These are phyloP conservation scores for Holacanthus passer DNA, from an alignment of 2,113 vertebrate genomes.

Conservation along the genomic window DNA sequence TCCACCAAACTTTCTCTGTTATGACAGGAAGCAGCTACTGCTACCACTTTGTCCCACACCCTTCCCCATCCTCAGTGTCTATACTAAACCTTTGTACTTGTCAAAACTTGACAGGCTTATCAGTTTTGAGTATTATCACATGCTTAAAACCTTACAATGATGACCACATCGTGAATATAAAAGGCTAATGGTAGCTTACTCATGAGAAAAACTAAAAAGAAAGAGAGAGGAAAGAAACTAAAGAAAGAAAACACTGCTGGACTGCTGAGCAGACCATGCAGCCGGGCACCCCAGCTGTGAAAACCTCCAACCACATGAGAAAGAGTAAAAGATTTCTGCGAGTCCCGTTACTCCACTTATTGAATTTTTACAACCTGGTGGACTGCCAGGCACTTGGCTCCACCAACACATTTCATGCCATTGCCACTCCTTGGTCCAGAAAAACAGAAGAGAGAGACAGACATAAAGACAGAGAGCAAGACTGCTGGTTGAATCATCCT, in stretches of 20 bases:
- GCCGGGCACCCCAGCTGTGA: constrained; percentile 63
- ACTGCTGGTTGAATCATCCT: constrained; percentile 54
- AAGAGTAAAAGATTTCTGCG: constrained; percentile 64
- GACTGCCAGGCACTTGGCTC: constrained; percentile 67
- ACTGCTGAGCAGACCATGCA: constrained; percentile 19
- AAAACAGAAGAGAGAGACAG: constrained; percentile 51
- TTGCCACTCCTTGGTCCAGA: constrained; percentile 54
- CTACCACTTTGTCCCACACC: background rate
- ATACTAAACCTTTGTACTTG: constrained; percentile 30
- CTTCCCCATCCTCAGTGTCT: background rate
- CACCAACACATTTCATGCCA: constrained; percentile 49
- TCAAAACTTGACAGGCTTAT: constrained; percentile 56
- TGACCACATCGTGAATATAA: background rate
- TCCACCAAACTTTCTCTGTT: constrained; percentile 9
- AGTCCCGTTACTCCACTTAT: constrained; percentile 73
- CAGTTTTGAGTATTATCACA: constrained; percentile 21
- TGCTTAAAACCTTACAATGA: background rate
- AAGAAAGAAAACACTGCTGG: constrained; percentile 34
- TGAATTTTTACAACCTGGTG: constrained; percentile 76
- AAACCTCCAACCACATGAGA: constrained; percentile 74
- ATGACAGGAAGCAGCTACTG: constrained; percentile 19
- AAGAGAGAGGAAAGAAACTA: background rate
- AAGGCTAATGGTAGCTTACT: constrained; percentile 14
- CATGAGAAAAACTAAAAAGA: constrained; percentile 13
- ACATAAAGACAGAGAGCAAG: constrained; percentile 27